These are phyloP conservation scores for Carcharodon carcharias DNA, from an alignment of 2,797 vertebrate genomes.

Conservation along the genomic window DNA sequence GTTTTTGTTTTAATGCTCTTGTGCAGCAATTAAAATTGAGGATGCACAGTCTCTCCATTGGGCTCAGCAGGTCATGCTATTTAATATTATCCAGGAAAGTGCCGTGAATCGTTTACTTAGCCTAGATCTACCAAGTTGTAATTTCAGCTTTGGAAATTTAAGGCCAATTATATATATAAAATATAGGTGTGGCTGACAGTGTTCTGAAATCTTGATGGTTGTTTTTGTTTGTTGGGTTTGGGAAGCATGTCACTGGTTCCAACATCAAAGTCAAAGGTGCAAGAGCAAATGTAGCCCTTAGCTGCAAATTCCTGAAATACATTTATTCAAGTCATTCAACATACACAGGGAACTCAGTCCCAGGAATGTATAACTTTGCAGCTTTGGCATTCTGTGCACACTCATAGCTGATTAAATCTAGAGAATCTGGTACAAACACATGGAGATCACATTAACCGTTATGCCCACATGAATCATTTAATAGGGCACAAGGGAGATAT, in stretches of 20 bases:
- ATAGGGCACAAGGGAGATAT: not conserved
- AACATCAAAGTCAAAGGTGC: not conserved
- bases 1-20: too few species aligned
- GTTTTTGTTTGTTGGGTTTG: not conserved
- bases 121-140: not conserved
- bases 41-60: not conserved
- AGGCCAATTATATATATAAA: not conserved
- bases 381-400: not conserved
- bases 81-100: not conserved
- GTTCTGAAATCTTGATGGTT: not conserved
- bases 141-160: not conserved
- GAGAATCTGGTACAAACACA: not conserved
- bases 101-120: not conserved
- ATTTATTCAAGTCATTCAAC: not conserved
- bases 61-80: not conserved
- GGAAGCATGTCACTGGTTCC: not conserved
- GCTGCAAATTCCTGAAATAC: not conserved
- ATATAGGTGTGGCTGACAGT: not conserved
- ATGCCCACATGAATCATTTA: not conserved
- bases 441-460: not conserved
- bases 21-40: not conserved
- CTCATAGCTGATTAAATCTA: not conserved
- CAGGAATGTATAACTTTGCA: not conserved
- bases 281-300: not conserved
- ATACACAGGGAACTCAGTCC: not conserved